Evolutionary conservation across 2,888 invertebrate genomes (phyloP).

Genomic region (Nemotelus nigrinus): DNA sequence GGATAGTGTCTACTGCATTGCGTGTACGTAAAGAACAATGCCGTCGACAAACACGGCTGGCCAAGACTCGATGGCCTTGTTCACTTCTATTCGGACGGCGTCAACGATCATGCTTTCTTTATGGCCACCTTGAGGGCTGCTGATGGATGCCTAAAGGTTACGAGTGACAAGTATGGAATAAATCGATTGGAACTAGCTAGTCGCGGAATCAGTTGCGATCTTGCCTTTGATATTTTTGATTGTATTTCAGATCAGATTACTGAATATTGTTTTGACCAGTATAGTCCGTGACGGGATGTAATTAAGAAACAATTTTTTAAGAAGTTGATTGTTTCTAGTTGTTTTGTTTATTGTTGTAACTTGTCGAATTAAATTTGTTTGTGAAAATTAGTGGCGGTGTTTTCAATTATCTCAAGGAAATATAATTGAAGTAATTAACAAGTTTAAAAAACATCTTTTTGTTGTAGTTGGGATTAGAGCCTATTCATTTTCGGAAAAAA

Average conservation of each 20-base stretch:
- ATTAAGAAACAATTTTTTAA: background rate
- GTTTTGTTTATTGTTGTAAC: background rate
- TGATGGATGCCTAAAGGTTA: conserved; percentile 70
- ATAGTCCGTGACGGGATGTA: conserved; percentile 7
- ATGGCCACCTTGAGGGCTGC: conserved; percentile 78
- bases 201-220: conserved; percentile 76
- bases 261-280: conserved; percentile 71
- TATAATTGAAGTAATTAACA: too few relatives aligned
- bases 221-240: conserved; percentile 82
- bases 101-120: conserved; percentile 79
- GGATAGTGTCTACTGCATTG: conserved; percentile 79
- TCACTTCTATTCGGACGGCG: conserved; percentile 79
- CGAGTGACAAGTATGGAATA: conserved; percentile 60
- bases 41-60: conserved; percentile 78
- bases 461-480: too few relatives aligned
- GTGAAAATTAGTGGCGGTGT: too few relatives aligned
- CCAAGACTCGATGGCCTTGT: conserved; percentile 79
- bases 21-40: conserved; percentile 82
- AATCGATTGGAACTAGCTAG: conserved; percentile 64
- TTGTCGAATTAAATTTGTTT: background rate
- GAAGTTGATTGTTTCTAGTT: background rate
- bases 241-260: conserved; percentile 82
- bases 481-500: too few relatives aligned
- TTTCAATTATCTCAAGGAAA: too few relatives aligned
- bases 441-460: too few relatives aligned